Base-by-base conservation (phyloP, 2,113 vertebrate genomes). In the Neolamprologus longior region DNA sequence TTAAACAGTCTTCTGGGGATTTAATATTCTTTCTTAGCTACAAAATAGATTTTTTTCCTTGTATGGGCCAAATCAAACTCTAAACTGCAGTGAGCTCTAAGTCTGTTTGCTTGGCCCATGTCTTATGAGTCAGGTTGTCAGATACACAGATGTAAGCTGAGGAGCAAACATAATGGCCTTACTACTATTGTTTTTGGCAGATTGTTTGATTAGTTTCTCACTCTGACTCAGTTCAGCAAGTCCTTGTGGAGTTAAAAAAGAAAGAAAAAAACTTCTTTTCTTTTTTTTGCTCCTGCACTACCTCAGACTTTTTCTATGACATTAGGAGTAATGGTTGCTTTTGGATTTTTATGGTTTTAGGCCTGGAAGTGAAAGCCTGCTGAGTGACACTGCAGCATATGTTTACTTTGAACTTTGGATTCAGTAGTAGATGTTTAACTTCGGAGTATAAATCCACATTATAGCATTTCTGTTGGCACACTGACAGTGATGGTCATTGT, bases 351-450 rank as follows among this genome's bases (percentile, higher is more conserved):
- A 24, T 57, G 21, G 13, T 21, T 52, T 78, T 31, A 33, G 35
- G 28, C 45, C 33, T 63, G 40, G n/a, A 81, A 45, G 58, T 80
- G 31, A 52, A 28, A 55, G 24, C 63, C 12, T 66, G 31, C 24
- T n/a, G 7, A 80, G 31, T 24, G 9, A n/a, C n/a, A 87, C 14
- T 80, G 83, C 33, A 76, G 57, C 13, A 4, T 82, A 73, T 80
- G 42, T 68, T 92, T 89, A 17, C 68, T 66, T 66, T 91, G 91
- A 86, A 89, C 89, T 94, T 93, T 91, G 94, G 84, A 91, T 90
- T 89, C 57, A 85, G 42, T 57, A 10, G 91, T 92, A 85, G 85
- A 93, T 93, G 85, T 94, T 94, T 88, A 92, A 92, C 91, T 85
- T 81, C 63, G 86, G 19, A 66, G 33, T 84, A 31, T 81, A 82